Conservation (phyloP, 2,113 vertebrate species). For the Ariopsis seemanni region DNA sequence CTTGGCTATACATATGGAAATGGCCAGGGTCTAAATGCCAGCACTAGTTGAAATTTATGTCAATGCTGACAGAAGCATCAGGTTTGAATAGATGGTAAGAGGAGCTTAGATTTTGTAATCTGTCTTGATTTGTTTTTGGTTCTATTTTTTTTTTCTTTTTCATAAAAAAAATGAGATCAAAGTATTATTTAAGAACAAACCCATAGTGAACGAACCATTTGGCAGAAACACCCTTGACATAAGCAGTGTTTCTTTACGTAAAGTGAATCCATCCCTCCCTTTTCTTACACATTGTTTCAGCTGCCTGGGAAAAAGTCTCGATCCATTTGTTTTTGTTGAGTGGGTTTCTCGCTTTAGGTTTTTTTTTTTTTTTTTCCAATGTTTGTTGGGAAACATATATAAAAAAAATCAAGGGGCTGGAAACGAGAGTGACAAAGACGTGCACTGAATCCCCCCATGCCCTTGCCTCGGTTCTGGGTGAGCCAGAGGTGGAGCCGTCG, state of each 20-base stretch:
- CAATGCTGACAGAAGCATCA: slow-evolving; percentile 87
- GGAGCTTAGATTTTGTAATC: slow-evolving; percentile 68
- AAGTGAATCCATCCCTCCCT: slow-evolving; percentile 68
- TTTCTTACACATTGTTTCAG: slow-evolving; percentile 71
- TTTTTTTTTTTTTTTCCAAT: slow-evolving; percentile 59
- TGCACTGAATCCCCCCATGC: slow-evolving; percentile 66
- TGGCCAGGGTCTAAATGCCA: slow-evolving; percentile 90
- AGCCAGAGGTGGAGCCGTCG: slow-evolving; percentile 55
- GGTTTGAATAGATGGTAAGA: slow-evolving; percentile 84
- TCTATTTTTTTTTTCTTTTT: neutral
- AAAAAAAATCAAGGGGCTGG: slow-evolving; percentile 61
- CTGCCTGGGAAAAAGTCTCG: slow-evolving; percentile 66
- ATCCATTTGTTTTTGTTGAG: slow-evolving; percentile 74
- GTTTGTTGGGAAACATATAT: slow-evolving; percentile 81
- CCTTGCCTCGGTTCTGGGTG: slow-evolving; percentile 62
- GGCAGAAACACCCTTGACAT: neutral
- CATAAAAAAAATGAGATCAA: neutral
- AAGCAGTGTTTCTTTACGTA: slow-evolving; percentile 20
- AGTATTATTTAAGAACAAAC: neutral
- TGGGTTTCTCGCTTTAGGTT: slow-evolving; percentile 62
- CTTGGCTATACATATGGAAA: slow-evolving; percentile 96
- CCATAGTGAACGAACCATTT: neutral
- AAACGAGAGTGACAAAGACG: slow-evolving; percentile 68
- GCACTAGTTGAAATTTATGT: slow-evolving; percentile 92
- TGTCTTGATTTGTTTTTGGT: slow-evolving; percentile 26